Evolutionary conservation across 2,113 vertebrate genomes (phyloP).

Genomic region (Gallinago paraguaiae): DNA sequence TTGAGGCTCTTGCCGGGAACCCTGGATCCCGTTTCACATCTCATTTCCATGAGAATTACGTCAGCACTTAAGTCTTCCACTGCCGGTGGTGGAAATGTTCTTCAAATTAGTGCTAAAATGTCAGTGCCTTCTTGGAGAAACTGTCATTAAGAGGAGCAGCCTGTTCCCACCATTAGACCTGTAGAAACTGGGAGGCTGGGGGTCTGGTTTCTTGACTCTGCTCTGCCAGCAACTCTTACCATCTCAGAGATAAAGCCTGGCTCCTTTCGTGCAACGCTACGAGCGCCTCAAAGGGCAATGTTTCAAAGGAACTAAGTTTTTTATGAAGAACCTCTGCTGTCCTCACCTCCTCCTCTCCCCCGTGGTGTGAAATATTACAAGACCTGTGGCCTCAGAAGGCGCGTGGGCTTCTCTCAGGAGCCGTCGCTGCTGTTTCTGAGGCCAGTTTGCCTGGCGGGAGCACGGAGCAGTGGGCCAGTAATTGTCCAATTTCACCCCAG

Average conservation of each 20-base stretch:
- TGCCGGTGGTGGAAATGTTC: not conserved
- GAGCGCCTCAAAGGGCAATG: not conserved
- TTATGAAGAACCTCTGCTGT: conserved; percentile 5
- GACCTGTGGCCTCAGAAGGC: not conserved
- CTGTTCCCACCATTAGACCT: not conserved
- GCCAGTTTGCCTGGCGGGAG: not conserved
- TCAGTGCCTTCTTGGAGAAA: not conserved
- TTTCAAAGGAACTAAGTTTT: conserved; percentile 18
- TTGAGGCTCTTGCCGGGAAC: not conserved
- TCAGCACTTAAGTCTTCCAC: not conserved
- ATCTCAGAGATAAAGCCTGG: not conserved
- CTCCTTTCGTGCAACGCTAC: not conserved
- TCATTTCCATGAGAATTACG: not conserved
- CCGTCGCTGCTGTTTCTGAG: not conserved
- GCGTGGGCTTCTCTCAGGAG: not conserved
- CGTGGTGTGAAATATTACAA: not conserved
- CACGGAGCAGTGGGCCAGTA: not conserved
- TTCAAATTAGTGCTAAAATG: not conserved
- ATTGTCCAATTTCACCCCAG: not conserved
- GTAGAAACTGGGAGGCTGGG: not conserved
- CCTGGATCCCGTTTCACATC: not conserved
- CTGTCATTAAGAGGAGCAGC: not conserved
- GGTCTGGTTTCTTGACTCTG: not conserved
- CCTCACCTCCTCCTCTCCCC: not conserved
- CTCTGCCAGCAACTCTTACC: not conserved